Conservation (phyloP, 1,140 invertebrate genomes). For the Drosophila pseudoananassae region DNA sequence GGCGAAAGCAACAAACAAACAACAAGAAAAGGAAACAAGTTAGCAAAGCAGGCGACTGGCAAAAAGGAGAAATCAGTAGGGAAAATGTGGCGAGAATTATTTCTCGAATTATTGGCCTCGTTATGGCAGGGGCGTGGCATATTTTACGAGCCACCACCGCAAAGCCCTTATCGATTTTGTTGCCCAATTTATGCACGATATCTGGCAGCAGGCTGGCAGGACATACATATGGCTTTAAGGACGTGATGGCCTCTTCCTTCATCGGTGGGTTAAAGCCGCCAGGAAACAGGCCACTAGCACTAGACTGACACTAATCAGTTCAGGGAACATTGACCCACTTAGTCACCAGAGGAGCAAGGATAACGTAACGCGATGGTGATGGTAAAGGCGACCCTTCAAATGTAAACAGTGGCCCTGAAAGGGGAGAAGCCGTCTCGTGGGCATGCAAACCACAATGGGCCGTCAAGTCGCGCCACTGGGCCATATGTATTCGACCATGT, state of each 20-base stretch:
- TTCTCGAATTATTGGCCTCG: constrained; percentile 73
- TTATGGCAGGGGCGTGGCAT: constrained; percentile 77
- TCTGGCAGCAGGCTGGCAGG: constrained; percentile 23
- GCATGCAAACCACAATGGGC: constrained; percentile 64
- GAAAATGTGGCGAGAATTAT: constrained; percentile 77
- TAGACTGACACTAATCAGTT: constrained; percentile 69
- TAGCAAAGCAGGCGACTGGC: neutral
- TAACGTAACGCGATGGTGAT: neutral
- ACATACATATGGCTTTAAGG: constrained; percentile 71
- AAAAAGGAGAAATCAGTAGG: constrained; percentile 50
- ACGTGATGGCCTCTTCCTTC: constrained; percentile 26
- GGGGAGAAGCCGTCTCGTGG: constrained; percentile 33
- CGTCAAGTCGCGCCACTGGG: constrained; percentile 45
- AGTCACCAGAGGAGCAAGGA: neutral
- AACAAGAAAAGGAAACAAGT: constrained; percentile 19
- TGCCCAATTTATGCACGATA: constrained; percentile 55
- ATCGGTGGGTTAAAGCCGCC: constrained; percentile 19
- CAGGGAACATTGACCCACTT: constrained; percentile 77
- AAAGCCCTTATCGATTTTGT: constrained; percentile 66
- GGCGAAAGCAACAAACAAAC: constrained; percentile 31
- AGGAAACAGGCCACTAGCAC: constrained; percentile 26
- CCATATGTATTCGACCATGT: constrained; percentile 51
- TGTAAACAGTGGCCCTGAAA: constrained; percentile 52
- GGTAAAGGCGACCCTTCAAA: constrained; percentile 19
- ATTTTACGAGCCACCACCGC: constrained; percentile 54